Base-by-base conservation (phyloP, 2,888 invertebrate species). In the Crocallis elinguaria region DNA sequence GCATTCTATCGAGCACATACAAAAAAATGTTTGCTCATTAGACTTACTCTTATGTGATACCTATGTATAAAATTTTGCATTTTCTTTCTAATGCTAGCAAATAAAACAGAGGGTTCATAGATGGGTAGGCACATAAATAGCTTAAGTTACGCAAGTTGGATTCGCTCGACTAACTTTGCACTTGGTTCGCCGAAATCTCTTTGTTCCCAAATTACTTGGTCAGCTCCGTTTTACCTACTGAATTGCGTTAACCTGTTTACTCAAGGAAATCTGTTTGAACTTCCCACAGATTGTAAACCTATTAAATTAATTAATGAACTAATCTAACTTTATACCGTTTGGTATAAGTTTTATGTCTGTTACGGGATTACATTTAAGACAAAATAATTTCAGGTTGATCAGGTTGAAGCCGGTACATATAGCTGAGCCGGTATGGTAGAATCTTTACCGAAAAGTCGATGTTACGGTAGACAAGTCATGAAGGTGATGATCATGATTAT, bases 151-250 rank as follows among this genome's bases (percentile, higher is more conserved):
- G 38, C 37, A 49, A 53, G 48, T 48, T 39, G 39, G 48, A 27
- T 52, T 33, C 49, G 45, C 41, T 57, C 42, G 45, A 57, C 27
- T 49, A 49, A 57, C 49, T 57, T 57, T 52, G 51, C 44, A 52
- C 48, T 53, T 38, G 42, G 49, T 35, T 49, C 25, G 27, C 36
- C 32, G 25, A 57, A 51, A 57, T 57, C 57, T 57, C 53, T 57
- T 57, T 57, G 57, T 57, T 57, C 43, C 13, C 49, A 46, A 53
- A 57, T 49, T 42, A 52, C 49, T 57, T 53, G 53, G 57, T 57
- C 48, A 57, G 51, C 39, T 39, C 29, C 37, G 30, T 45, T 46
- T 38, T 46, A 50, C 46, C 37, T 49, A 56, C 46, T 38, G 32
- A 45, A 50, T 50, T 54, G 37, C 33, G 43, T 39, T 48, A 46